Base-by-base conservation (phyloP, 2,888 invertebrate species). In the Sylvicola cinctus region DNA sequence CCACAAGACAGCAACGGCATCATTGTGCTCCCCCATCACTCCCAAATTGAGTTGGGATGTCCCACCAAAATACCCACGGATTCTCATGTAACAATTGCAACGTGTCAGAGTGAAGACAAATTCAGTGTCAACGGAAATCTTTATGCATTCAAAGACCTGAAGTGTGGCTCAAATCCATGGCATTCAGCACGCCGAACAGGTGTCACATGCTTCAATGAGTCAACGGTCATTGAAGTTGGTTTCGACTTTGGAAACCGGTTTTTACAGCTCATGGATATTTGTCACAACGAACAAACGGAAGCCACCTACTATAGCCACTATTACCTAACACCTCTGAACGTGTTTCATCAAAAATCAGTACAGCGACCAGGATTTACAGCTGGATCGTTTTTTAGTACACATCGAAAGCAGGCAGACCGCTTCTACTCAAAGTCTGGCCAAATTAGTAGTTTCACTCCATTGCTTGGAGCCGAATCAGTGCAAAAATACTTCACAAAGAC, bases 221-320 rank as follows among this genome's bases (percentile, higher is more conserved):
- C 45, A 8, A 35, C 36, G 12, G 45, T 47, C 38, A 43, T 46
- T 10, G 52, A 53, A 45, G 50, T 60, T 35, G 61, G 61, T 6
- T 59, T 55, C 40, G 30, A 40, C 3, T 35, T 54, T n/a, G 38
- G 41, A 6, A 38, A 40, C 3, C 42, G 46, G 27, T 54, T 60
- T 42, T 41, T 51, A 13, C 44, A 43, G 32, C 42, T 51, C 8
- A 50, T 60, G 16, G 46, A 44, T 3, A 39, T 57, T 11, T 63
- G 63, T 43, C 58, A 55, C 38, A 52, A 61, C 42, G 45, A 49
- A 4, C 35, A 23, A 1, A 33, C 39, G 1, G 49, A 50, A 27
- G 46, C 45, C n/a, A 45, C 56, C 2, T 39, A 56, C 8, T 61
- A 59, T 39, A 49, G 52, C 2, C 43, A 46, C n/a, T 49, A 46